phyloP scores from a whole-genome alignment of 2,888 invertebrate species.

The Halocaridina rubra region DNA sequence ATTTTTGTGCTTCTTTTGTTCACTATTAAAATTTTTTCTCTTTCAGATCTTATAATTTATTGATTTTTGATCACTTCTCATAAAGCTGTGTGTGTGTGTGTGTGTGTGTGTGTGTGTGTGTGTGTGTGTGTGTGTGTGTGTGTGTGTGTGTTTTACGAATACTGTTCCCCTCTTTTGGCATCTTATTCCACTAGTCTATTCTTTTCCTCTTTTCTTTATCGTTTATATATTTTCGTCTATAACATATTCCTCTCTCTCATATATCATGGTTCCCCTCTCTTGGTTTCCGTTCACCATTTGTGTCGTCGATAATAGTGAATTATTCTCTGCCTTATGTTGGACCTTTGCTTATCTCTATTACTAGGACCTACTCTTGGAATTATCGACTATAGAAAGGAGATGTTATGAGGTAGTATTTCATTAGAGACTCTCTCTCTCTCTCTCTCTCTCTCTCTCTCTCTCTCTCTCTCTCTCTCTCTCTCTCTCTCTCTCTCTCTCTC shows the following conservation, averaged over 20 bases:
- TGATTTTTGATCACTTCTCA: neutral
- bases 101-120: slow-evolving; percentile 1
- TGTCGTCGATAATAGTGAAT: no score
- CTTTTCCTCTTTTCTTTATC: slow-evolving; percentile 1
- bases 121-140: neutral
- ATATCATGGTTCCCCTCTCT: neutral
- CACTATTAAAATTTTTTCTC: no score
- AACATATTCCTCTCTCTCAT: neutral
- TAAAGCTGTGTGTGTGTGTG: neutral
- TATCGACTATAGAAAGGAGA: no score
- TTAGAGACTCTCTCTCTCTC: neutral
- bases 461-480: neutral
- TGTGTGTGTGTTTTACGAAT: neutral
- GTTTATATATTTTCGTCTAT: neutral
- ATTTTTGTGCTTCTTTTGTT: no score
- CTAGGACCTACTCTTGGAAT: no score
- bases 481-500: neutral
- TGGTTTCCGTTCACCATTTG: neutral
- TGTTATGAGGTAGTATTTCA: no score
- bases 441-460: neutral
- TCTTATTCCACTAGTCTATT: neutral
- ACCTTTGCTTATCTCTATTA: no score
- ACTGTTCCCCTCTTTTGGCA: neutral
- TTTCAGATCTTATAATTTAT: no score
- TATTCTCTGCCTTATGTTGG: no score